Evolutionary conservation across 2,888 invertebrate species (phyloP), one percentile per base, ranked within the genome.

Genomic region (Rotaria socialis): DNA sequence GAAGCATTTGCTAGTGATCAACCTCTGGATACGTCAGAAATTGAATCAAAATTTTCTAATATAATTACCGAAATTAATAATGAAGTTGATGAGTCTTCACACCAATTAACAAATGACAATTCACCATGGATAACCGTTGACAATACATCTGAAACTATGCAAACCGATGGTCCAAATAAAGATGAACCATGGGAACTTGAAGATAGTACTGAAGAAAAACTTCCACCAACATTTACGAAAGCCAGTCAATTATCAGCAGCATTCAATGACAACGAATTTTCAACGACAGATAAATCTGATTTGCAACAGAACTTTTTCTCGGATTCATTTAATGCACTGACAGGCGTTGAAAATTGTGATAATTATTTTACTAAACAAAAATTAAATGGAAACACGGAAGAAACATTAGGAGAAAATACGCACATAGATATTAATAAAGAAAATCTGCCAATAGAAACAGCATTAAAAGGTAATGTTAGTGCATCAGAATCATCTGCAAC

Each of bases 101-200:
- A 67, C 16, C 67, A 67, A 67, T 35, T 24, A 11, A 27, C 11
- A 16, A 19, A 67, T 67, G 27, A 67, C 7, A 19, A 67, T 67
- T 16, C 67, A 67, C 35, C 47, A 43, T 80, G 80, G 80, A 47
- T n/a, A 24, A 24, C 80, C 2, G 2, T 47, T 47, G 47, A 80
- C 1, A 47, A 80, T 35, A 7, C 43, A 43, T 0, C 0, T 41
- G 67, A 80, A 47, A 10, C 19, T 24, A 4, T n/a, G 24, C 16
- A 80, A 80, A 11, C 80, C 0, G 24, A 0, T n/a, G 0, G 3
- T 47, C 3, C 47, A 7, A 47, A 10, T 11, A 47, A 80, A 14
- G 35, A 67, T 47, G 80, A 80, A 80, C 80, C 80, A n/a, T 80
- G 80, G 80, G 80, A 80, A 47, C 47, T 80, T n/a, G 80, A 80